Evolutionary conservation across 2,888 invertebrate genomes (phyloP).

Genomic region (Volucella inflata): DNA sequence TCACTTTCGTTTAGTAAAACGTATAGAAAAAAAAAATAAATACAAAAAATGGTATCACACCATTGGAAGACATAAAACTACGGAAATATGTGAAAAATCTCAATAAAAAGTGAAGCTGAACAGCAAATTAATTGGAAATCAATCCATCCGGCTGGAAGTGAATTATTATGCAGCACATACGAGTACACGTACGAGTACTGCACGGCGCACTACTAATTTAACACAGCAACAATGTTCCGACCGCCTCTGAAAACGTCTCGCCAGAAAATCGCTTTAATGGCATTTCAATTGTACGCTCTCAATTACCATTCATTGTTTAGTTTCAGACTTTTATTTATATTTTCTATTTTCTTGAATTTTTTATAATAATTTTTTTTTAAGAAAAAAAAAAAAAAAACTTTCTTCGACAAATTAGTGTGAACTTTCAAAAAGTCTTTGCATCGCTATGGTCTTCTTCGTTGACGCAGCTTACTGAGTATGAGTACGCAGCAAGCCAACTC

Average conservation of each 20-base stretch:
- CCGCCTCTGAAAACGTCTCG: slow-evolving; percentile 11
- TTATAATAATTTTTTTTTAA: no score
- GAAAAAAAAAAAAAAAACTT: slow-evolving; percentile 56
- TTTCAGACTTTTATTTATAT: slow-evolving; percentile 64
- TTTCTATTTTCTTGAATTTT: slow-evolving; percentile 36
- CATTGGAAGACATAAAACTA: slow-evolving; percentile 27
- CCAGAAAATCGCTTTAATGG: slow-evolving; percentile 46
- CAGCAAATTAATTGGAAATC: slow-evolving; percentile 58
- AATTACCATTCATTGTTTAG: slow-evolving; percentile 59
- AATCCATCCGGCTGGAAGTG: slow-evolving; percentile 3
- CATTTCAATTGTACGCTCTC: slow-evolving; percentile 59
- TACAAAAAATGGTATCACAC: no score
- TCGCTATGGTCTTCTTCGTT: slow-evolving; percentile 38
- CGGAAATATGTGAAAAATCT: slow-evolving; percentile 49
- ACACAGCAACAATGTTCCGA: background rate
- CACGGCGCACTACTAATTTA: slow-evolving; percentile 12
- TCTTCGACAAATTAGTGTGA: slow-evolving; percentile 64
- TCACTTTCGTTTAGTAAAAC: slow-evolving; percentile 41
- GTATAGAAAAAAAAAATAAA: slow-evolving; percentile 22
- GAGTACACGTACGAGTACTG: slow-evolving; percentile 8
- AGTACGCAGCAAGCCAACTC: slow-evolving; percentile 46
- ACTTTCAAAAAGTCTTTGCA: slow-evolving; percentile 62
- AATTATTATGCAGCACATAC: slow-evolving; percentile 61
- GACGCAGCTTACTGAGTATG: no score
- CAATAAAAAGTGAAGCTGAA: slow-evolving; percentile 31